Conservation (phyloP, 2,797 vertebrate species). For the Amblyraja radiata region DNA sequence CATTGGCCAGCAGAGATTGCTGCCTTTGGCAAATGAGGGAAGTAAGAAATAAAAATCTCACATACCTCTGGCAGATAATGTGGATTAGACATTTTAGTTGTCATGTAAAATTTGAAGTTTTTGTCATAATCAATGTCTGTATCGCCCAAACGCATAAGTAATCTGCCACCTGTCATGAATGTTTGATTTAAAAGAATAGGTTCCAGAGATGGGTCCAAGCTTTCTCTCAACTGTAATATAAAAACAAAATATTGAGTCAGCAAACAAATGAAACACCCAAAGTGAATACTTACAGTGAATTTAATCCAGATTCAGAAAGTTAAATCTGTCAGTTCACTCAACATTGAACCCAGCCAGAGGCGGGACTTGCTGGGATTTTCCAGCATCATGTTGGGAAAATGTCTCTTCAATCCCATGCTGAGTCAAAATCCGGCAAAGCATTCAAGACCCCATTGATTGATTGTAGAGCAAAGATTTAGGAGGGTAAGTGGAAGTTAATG, state of each 20-base stretch:
- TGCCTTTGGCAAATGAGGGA: background rate
- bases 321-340: too few relatives aligned
- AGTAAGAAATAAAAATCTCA: background rate
- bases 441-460: too few relatives aligned
- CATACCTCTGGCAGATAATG: conserved; percentile 80
- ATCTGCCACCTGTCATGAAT: conserved; percentile 67
- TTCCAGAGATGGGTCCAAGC: conserved; percentile 72
- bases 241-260: background rate
- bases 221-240: conserved; percentile 67
- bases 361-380: too few relatives aligned
- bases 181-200: conserved; percentile 78
- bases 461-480: too few relatives aligned
- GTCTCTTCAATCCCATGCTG: too few relatives aligned
- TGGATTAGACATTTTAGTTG: conserved; percentile 81
- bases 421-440: too few relatives aligned
- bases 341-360: too few relatives aligned
- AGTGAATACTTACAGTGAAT: background rate
- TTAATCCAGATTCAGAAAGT: too few relatives aligned
- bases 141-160: conserved; percentile 75
- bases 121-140: conserved; percentile 78
- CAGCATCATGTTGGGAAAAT: too few relatives aligned
- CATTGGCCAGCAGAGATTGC: background rate
- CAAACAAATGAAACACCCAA: background rate
- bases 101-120: conserved; percentile 82
- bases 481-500: too few relatives aligned